Evolutionary conservation across 2,888 invertebrate genomes (phyloP), one percentile per base, ranked within the genome.

Genomic region (Nudaria mundana): DNA sequence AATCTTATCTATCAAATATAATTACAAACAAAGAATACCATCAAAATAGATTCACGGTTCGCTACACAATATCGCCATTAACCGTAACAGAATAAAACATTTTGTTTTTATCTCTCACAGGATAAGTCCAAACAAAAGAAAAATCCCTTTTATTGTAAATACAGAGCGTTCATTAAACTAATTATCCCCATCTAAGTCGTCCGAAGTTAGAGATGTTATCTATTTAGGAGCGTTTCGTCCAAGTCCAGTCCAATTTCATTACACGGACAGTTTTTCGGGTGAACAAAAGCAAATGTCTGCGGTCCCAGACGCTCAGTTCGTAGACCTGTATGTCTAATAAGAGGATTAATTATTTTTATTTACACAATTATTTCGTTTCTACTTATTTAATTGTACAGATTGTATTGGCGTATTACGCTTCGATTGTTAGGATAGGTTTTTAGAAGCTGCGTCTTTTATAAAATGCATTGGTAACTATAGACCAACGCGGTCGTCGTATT

Each of bases 171-270:
- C 73, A 78, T 81, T 80, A 72, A 72, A 67, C 67, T 81, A 78
- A 81, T 79, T 80, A 79, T 66, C 60, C 62, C 55, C 63, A 59
- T 64, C 68, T 68, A 60, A 66, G 65, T 59, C 63, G 46, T 49
- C 56, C 38, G 63, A 66, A 70, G 54, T 61, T 52, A 48, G 56
- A 67, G 76, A 71, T 71, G 67, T 66, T 77, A 81, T 80, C 77
- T 74, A 61, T 65, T 62, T 56, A 58, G 53, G 56, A 32, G 48
- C 56, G 56, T 58, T 53, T 52, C 59, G 65, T 64, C 67, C 66
- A 57, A 66, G 69, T 71, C 68, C 66, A 55, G 62, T 71, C 73
- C 75, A 77, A 78, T 79, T 72, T 71, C 72, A 73, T 81, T 80
- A 79, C 60, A 60, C 52, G 54, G 62, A 67, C 66, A 64, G 63